These are phyloP conservation scores for Tokudaia muenninki DNA, from an alignment of 2,797 vertebrate genomes.

Conservation along the genomic window DNA sequence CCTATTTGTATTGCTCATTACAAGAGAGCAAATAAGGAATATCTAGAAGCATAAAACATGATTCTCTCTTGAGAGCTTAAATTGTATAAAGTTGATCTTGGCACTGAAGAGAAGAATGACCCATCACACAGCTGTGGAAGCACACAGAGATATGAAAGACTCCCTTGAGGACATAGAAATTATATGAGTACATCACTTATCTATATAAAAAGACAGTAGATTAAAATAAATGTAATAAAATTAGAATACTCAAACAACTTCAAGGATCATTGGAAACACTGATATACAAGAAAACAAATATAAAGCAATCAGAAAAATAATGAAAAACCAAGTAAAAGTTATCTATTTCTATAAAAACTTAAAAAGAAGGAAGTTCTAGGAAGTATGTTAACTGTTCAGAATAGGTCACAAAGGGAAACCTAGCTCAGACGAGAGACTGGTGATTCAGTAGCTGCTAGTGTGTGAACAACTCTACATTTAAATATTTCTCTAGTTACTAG, in stretches of 20 bases:
- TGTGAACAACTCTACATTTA: neutral
- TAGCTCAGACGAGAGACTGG: neutral
- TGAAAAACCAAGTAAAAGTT: neutral
- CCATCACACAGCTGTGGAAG: neutral
- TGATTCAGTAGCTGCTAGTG: rapidly evolving
- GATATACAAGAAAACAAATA: neutral
- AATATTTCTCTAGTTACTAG: neutral
- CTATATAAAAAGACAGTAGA: neutral
- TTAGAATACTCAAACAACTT: neutral
- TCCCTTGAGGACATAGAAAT: neutral
- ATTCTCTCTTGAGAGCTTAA: neutral
- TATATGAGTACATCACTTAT: neutral
- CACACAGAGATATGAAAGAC: neutral
- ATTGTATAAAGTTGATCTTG: neutral
- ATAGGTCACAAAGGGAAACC: neutral
- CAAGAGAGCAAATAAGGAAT: neutral
- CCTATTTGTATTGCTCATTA: neutral
- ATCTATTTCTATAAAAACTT: neutral
- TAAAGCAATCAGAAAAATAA: neutral
- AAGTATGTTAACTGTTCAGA: neutral
- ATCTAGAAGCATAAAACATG: neutral
- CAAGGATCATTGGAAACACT: neutral
- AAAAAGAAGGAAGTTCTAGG: neutral
- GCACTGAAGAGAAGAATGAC: neutral
- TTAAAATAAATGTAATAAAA: neutral